Base-by-base conservation (phyloP, 2,888 invertebrate species). In the Parapristionchus giblindavisi region DNA sequence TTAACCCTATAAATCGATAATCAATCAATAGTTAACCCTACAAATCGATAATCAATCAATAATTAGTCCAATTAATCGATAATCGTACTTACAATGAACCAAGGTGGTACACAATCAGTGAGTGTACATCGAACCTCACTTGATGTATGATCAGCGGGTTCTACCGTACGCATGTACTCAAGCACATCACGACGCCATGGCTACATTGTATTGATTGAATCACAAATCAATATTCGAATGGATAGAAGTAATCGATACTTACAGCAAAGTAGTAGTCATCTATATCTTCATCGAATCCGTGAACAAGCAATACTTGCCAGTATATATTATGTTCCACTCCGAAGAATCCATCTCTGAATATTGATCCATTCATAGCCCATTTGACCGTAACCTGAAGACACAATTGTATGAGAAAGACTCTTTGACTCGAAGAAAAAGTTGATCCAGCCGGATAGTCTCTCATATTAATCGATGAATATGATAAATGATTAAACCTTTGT, bases 51-150 rank as follows among this genome's bases (percentile, higher is more conserved):
- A 17, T 14, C 38, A 38, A 63, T 38, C n/a, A 1, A 60, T n/a
- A n/a, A 34, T 63, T n/a, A 63, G 1, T 21, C 24, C 21, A 40
- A n/a, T 21, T 38, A 38, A 43, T 40, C 11, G 24, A 54, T 54
- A 54, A 54, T 6, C 43, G 43, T 43, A 65, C 63, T 65, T 21
- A 65, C 63, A 43, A 65, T 65, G 17, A 43, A 65, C 63, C 63
- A 65, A 17, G 63, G 63, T 36, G 63, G 63, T 21, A 65, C 63
- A 14, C 27, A 27, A n/a, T n/a, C n/a, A n/a, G n/a, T n/a, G n/a
- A n/a, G n/a, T n/a, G n/a, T n/a, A n/a, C n/a, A n/a, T n/a, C n/a
- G n/a, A n/a, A n/a, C n/a, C n/a, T n/a, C n/a, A 36, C 43, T 65
- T 14, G 63, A 65, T 6, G 8, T 24, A 17, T 65, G 21, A n/a